phyloP scores from a whole-genome alignment of 2,888 invertebrate species.

The Polyommatus iphigenia region DNA sequence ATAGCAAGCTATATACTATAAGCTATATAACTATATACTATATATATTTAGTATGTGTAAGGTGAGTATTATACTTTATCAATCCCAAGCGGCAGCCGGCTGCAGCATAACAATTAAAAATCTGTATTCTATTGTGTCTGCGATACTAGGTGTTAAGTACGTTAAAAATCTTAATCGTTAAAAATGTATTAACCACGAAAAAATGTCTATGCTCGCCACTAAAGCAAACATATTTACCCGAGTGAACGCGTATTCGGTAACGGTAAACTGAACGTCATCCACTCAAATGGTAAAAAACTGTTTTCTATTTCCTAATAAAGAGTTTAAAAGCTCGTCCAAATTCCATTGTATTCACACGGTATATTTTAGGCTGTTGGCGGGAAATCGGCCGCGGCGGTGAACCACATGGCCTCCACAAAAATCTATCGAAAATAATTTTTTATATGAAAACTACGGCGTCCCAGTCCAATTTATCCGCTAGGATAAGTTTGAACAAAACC shows the following conservation, averaged over 20 bases:
- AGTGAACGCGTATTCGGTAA: background rate
- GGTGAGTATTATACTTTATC: no score
- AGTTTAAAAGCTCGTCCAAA: background rate
- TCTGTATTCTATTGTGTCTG: no score
- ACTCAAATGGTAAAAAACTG: background rate
- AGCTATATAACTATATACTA: no score
- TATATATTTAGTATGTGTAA: no score
- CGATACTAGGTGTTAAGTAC: no score
- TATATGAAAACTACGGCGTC: slow-evolving; percentile 1
- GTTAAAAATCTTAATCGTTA: no score
- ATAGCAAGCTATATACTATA: no score
- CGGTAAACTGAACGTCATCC: slow-evolving; percentile 1
- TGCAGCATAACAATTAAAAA: no score
- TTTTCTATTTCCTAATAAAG: background rate
- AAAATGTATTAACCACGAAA: no score
- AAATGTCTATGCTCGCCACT: no score
- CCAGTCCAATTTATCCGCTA: slow-evolving; percentile 8
- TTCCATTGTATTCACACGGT: slow-evolving; percentile 11
- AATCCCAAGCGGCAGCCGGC: no score
- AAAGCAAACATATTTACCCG: background rate
- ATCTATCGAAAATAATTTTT: slow-evolving; percentile 8
- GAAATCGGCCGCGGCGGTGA: background rate
- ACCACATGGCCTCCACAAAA: slow-evolving; percentile 1
- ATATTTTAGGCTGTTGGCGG: background rate
- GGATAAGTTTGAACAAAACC: slow-evolving; percentile 7